These are phyloP conservation scores for Caradrina kadenii DNA, from an alignment of 2,888 invertebrate genomes.

Conservation along the genomic window DNA sequence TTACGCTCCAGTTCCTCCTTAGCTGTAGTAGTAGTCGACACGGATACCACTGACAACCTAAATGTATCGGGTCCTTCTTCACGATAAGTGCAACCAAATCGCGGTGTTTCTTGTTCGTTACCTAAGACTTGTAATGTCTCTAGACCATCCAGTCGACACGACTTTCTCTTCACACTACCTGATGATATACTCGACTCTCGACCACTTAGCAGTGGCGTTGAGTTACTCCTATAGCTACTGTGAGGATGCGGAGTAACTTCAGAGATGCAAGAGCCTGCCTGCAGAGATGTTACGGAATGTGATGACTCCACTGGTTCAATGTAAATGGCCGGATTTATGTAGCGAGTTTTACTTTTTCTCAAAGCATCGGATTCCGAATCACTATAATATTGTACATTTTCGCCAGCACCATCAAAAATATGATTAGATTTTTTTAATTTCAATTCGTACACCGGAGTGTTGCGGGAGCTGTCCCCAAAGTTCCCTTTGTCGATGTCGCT, in stretches of 20 bases:
- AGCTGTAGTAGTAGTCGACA: conserved; percentile 85
- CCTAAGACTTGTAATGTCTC: conserved; percentile 57
- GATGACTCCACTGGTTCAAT: conserved; percentile 87
- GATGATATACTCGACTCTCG: conserved; percentile 80
- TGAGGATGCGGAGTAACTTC: conserved; percentile 87
- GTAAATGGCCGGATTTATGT: conserved; percentile 91
- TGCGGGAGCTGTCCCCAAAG: conserved; percentile 83
- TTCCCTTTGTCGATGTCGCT: conserved; percentile 79
- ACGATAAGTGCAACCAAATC: conserved; percentile 79
- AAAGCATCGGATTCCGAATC: conserved; percentile 84
- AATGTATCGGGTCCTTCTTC: conserved; percentile 86
- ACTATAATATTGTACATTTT: conserved; percentile 84
- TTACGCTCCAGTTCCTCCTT: conserved; percentile 84
- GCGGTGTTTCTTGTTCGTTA: conserved; percentile 76
- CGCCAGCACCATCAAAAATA: conserved; percentile 86
- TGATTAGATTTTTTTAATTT: conserved; percentile 77
- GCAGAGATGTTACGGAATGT: conserved; percentile 84
- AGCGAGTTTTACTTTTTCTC: conserved; percentile 85
- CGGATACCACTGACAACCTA: conserved; percentile 83
- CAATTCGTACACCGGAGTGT: conserved; percentile 68
- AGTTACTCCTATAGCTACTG: conserved; percentile 83
- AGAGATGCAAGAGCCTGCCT: conserved; percentile 77
- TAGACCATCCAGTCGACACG: conserved; percentile 75
- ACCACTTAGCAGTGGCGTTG: conserved; percentile 84
- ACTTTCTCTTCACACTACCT: conserved; percentile 82